Evolutionary conservation across 2,888 invertebrate genomes (phyloP).

Genomic region (Rhagonycha fulva): DNA sequence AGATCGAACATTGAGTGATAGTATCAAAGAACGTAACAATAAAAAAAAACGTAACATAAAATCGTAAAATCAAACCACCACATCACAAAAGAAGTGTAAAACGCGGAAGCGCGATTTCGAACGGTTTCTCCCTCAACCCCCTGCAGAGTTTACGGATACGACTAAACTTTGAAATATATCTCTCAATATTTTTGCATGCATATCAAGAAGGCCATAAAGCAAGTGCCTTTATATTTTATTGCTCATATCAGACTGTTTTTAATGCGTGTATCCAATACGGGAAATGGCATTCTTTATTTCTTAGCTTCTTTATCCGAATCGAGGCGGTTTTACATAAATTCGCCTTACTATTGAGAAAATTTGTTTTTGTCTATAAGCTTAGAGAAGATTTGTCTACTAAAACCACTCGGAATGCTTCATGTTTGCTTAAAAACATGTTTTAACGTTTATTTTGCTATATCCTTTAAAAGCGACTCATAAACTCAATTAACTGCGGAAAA

Average conservation of each 20-base stretch:
- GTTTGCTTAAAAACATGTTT: neutral
- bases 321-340: conserved; percentile 29
- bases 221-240: conserved; percentile 52
- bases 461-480: neutral
- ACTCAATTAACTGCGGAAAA: neutral
- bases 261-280: conserved; percentile 52
- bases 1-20: conserved; percentile 22
- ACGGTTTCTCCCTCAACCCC: conserved; percentile 32
- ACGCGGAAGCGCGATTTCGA: conserved; percentile 32
- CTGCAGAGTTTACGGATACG: conserved; percentile 40
- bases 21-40: conserved; percentile 29
- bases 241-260: conserved; percentile 51
- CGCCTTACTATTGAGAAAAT: conserved; percentile 25
- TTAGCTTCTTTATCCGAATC: conserved; percentile 29
- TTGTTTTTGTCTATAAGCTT: conserved; percentile 27
- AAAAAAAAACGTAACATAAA: conserved; percentile 31
- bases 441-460: neutral
- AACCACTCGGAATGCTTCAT: neutral
- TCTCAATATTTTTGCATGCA: conserved; percentile 51
- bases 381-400: conserved; percentile 1
- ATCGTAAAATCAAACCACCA: conserved; percentile 37
- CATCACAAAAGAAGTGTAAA: conserved; percentile 33
- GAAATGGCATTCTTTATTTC: conserved; percentile 44
- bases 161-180: conserved; percentile 49
- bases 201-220: conserved; percentile 51